Evolutionary conservation across 2,113 vertebrate species (phyloP).

Genomic region (Callospermophilus lateralis): DNA sequence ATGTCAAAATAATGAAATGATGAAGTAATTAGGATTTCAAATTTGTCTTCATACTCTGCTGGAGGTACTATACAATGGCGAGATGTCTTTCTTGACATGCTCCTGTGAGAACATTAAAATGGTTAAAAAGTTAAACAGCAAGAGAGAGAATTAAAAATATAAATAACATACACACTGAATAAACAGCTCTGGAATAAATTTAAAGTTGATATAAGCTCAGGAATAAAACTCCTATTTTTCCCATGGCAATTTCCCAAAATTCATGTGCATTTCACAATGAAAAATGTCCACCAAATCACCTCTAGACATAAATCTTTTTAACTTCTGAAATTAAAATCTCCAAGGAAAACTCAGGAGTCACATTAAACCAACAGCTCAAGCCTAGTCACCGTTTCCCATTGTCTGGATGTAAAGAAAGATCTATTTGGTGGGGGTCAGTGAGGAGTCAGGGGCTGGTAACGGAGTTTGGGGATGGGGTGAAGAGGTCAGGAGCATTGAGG

Average conservation of each 20-base stretch:
- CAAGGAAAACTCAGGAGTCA: conserved; percentile 28
- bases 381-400: background rate
- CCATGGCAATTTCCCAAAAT: conserved; percentile 57
- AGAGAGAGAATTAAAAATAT: conserved; percentile 53
- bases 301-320: background rate
- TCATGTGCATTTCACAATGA: conserved; percentile 31
- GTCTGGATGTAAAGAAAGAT: background rate
- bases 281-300: background rate
- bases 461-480: background rate
- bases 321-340: conserved; percentile 49
- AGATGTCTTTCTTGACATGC: background rate
- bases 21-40: conserved; percentile 46
- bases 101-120: conserved; percentile 21
- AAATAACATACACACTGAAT: conserved; percentile 4
- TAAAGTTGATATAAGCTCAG: conserved; percentile 46
- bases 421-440: background rate
- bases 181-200: conserved; percentile 54
- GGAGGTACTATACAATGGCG: background rate
- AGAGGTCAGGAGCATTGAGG: background rate
- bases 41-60: background rate
- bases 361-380: background rate
- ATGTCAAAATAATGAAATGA: background rate
- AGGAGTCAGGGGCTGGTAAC: background rate
- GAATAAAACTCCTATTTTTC: background rate
- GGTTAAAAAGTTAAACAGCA: background rate